A percentile compares a stretch with the other conserved stretches of the same genome.
Evolutionary conservation across 2,113 vertebrate genomes (phyloP).

Genomic region (Ptyas mucosa): DNA sequence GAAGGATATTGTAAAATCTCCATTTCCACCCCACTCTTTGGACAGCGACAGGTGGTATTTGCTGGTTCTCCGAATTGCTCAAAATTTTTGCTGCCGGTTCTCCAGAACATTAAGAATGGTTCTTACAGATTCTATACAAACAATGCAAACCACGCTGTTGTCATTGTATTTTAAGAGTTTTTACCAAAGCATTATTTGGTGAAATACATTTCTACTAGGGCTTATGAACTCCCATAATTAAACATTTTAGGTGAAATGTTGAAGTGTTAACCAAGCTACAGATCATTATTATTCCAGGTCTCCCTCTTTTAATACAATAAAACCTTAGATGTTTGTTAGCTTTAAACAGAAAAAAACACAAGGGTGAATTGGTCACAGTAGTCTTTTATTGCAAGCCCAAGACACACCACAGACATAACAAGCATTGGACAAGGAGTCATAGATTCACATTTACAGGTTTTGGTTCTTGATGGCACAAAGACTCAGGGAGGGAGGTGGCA

Average conservation of each 20-base stretch:
- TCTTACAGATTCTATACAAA: neutral
- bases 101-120: neutral
- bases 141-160: neutral
- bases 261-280: neutral
- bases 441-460: slow-evolving; percentile 22
- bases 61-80: too few species aligned
- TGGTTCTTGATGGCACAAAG: slow-evolving; percentile 15
- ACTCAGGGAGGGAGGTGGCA: neutral
- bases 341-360: neutral
- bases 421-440: slow-evolving; percentile 29
- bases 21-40: too few species aligned
- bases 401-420: slow-evolving; percentile 18
- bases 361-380: slow-evolving; percentile 14
- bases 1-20: too few species aligned
- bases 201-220: neutral
- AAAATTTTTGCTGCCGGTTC: too few species aligned
- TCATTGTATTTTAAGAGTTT: neutral
- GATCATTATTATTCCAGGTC: neutral
- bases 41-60: too few species aligned
- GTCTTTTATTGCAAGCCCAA: slow-evolving; percentile 49
- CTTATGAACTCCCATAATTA: neutral
- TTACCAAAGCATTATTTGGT: neutral
- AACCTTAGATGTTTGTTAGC: neutral
- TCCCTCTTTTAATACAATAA: neutral
- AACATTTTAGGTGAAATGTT: neutral